Evolutionary conservation across 2,888 invertebrate genomes (phyloP).

Genomic region (Emesis russula): DNA sequence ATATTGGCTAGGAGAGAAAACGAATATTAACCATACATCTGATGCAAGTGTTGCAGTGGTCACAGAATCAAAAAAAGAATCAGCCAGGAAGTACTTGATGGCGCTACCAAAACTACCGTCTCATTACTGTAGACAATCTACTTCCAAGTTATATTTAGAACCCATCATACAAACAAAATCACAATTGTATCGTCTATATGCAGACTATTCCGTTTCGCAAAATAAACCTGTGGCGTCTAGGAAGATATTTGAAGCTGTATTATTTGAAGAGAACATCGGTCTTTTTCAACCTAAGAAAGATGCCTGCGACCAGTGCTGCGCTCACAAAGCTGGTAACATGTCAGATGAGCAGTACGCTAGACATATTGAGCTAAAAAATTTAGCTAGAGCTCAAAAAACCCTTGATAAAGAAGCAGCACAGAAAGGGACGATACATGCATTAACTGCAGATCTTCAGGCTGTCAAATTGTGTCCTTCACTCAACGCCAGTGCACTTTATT

Average conservation of each 20-base stretch:
- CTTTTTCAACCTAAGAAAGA: conserved; percentile 73
- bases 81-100: conserved; percentile 9
- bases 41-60: too few relatives aligned
- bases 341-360: not conserved
- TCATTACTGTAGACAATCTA: not conserved
- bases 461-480: conserved; percentile 87
- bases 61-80: conserved; percentile 9
- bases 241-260: conserved; percentile 66
- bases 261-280: conserved; percentile 82
- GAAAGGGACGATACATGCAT: conserved; percentile 69
- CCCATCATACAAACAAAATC: conserved; percentile 1
- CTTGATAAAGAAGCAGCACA: conserved; percentile 81
- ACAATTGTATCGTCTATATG: not conserved
- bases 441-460: conserved; percentile 86
- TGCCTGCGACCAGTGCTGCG: conserved; percentile 70
- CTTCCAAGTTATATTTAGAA: not conserved
- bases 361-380: too few relatives aligned
- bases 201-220: not conserved
- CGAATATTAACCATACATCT: not conserved
- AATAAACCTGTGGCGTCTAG: not conserved
- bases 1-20: conserved; percentile 67
- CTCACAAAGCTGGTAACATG: conserved; percentile 79
- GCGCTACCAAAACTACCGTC: not conserved
- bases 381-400: too few relatives aligned
- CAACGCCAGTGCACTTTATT: conserved; percentile 88